These are phyloP conservation scores for Rhynchophorus ferrugineus DNA, from an alignment of 1,140 invertebrate species.

Conservation along the genomic window DNA sequence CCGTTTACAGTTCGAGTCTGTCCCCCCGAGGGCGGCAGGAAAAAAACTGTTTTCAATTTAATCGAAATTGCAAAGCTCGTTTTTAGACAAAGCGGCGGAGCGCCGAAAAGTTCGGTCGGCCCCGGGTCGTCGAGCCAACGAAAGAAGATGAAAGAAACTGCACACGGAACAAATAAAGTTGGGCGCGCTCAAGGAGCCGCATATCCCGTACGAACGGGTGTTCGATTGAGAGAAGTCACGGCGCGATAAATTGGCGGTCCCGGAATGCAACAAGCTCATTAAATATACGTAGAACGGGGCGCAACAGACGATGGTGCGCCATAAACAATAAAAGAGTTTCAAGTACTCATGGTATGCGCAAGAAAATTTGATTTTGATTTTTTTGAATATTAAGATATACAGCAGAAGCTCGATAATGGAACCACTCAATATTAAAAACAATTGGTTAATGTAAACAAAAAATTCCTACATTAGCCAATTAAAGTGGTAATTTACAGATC, in stretches of 20 bases:
- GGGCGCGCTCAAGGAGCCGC: background rate
- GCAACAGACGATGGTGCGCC: no score
- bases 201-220: slow-evolving; percentile 6
- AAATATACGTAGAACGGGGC: slow-evolving; percentile 11
- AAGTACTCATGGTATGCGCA: no score
- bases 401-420: no score
- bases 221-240: slow-evolving; percentile 12
- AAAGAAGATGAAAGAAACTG: slow-evolving; percentile 4
- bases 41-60: background rate
- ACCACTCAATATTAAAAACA: no score
- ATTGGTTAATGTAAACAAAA: no score
- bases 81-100: background rate
- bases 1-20: no score
- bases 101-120: background rate
- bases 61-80: background rate
- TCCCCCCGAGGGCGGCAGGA: no score
- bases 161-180: slow-evolving; percentile 8
- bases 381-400: no score
- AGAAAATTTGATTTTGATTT: no score
- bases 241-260: slow-evolving; percentile 4
- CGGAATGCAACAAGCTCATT: slow-evolving; percentile 19
- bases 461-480: no score
- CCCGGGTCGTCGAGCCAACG: background rate
- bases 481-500: no score
- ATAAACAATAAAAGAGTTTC: no score